These are phyloP conservation scores for Luehdorfia chinensis DNA, from an alignment of 1,140 invertebrate species.

Conservation along the genomic window DNA sequence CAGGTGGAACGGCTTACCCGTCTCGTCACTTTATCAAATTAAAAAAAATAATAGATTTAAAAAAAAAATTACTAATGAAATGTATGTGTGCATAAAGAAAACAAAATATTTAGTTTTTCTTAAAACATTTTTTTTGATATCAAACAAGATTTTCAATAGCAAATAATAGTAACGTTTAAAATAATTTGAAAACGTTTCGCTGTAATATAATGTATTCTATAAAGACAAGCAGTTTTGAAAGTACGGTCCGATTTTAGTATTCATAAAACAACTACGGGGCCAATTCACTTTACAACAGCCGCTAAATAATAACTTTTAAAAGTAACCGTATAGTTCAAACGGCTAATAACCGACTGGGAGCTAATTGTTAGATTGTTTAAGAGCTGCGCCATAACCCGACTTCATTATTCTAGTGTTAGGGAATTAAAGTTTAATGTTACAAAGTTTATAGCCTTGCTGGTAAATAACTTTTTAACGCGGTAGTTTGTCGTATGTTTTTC, in stretches of 20 bases:
- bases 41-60: too few species aligned
- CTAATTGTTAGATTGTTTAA: constrained; percentile 16
- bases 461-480: constrained; percentile 1
- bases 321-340: constrained; percentile 3
- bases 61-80: too few species aligned
- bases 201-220: too few species aligned
- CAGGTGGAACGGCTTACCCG: too few species aligned
- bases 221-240: too few species aligned
- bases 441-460: constrained; percentile 9
- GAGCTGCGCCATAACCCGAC: constrained; percentile 5
- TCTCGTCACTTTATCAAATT: too few species aligned
- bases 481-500: background rate
- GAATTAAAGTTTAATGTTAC: constrained; percentile 14
- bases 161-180: too few species aligned
- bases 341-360: constrained; percentile 7
- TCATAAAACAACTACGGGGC: constrained; percentile 1
- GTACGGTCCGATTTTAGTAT: background rate
- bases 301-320: constrained; percentile 13
- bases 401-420: constrained; percentile 14
- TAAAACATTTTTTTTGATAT: too few species aligned
- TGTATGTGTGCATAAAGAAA: too few species aligned
- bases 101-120: too few species aligned
- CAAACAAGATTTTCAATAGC: too few species aligned
- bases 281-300: constrained; percentile 8
- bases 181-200: too few species aligned